These are phyloP conservation scores for Perizoma flavofasciatum DNA, from an alignment of 2,888 invertebrate genomes.

Conservation along the genomic window DNA sequence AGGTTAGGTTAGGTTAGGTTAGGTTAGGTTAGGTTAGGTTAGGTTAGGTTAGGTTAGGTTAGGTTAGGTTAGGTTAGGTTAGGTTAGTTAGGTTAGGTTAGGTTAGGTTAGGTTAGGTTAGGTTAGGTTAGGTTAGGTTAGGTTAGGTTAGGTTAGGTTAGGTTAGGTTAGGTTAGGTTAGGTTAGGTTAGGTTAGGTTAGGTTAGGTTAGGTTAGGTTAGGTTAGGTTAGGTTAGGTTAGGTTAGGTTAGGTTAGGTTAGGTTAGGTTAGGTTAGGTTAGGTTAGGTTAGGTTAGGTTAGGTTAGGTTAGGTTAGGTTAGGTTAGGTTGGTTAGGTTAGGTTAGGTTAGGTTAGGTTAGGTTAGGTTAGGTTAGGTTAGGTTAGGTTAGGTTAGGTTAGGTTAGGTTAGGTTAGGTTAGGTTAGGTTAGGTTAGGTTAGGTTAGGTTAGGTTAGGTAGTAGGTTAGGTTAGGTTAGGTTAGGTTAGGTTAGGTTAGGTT, in stretches of 20 bases:
- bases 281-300: conserved; percentile 40
- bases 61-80: conserved; percentile 31
- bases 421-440: conserved; percentile 41
- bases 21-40: conserved; percentile 31
- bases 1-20: conserved; percentile 37
- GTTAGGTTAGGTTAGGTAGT: conserved; percentile 42
- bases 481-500: conserved; percentile 40
- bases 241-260: conserved; percentile 39
- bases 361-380: conserved; percentile 39
- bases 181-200: conserved; percentile 35
- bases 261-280: conserved; percentile 37
- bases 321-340: conserved; percentile 36
- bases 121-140: conserved; percentile 33
- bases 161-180: conserved; percentile 33
- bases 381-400: conserved; percentile 42
- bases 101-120: conserved; percentile 33
- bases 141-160: conserved; percentile 34
- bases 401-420: conserved; percentile 43
- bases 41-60: conserved; percentile 30
- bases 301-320: conserved; percentile 35
- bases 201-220: conserved; percentile 38
- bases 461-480: conserved; percentile 41
- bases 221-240: conserved; percentile 40
- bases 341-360: conserved; percentile 38
- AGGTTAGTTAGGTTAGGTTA: conserved; percentile 32